These are phyloP conservation scores for Pseudorasbora parva DNA, from an alignment of 2,113 vertebrate genomes.

Conservation along the genomic window DNA sequence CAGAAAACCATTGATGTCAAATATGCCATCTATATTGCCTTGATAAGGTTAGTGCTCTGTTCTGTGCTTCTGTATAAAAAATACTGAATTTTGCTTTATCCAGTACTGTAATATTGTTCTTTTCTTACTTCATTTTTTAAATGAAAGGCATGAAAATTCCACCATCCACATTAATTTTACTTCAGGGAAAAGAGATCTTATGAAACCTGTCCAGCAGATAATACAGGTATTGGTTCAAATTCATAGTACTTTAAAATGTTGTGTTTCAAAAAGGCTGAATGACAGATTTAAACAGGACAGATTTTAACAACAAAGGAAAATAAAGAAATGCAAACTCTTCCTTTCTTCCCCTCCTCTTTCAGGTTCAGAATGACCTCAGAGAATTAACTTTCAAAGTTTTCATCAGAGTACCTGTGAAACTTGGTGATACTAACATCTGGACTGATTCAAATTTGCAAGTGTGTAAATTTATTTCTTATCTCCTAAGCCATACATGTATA, in stretches of 20 bases:
- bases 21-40: slow-evolving; percentile 71
- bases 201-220: slow-evolving; percentile 67
- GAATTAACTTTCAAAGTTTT: slow-evolving; percentile 67
- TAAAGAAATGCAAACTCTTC: background rate
- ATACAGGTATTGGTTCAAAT: slow-evolving; percentile 66
- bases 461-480: background rate
- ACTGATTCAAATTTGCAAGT: slow-evolving; percentile 61
- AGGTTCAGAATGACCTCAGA: slow-evolving; percentile 77
- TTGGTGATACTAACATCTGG: slow-evolving; percentile 75
- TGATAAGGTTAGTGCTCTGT: slow-evolving; percentile 69
- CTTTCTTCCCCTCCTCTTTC: background rate
- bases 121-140: background rate
- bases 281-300: too few species aligned
- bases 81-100: background rate
- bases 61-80: background rate
- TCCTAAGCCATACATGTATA: background rate
- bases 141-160: slow-evolving; percentile 70
- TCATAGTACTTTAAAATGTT: background rate
- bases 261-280: too few species aligned
- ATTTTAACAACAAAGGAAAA: background rate
- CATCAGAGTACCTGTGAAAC: slow-evolving; percentile 75
- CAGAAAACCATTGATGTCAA: slow-evolving; percentile 66
- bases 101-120: background rate
- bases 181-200: slow-evolving; percentile 62
- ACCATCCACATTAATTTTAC: slow-evolving; percentile 80